Evolutionary conservation across 1,140 invertebrate genomes (phyloP).

Genomic region (Drosophila hydei): DNA sequence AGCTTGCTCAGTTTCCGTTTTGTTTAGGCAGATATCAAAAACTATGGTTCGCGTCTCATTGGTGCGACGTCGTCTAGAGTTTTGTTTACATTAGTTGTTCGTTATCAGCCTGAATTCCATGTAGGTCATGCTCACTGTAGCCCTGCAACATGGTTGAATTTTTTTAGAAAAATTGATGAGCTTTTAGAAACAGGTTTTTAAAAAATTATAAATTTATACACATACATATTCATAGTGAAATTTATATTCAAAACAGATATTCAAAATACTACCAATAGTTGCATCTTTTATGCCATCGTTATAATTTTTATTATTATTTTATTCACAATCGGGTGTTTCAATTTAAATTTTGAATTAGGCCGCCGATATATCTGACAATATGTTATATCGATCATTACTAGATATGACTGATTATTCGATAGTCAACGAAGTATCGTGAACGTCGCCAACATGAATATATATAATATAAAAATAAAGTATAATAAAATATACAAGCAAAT

Average conservation of each 20-base stretch:
- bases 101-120: conserved; percentile 39
- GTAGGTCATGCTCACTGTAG: conserved; percentile 40
- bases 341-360: neutral
- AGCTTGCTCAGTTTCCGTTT: conserved; percentile 58
- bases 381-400: too few species aligned
- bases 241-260: neutral
- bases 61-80: conserved; percentile 24
- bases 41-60: conserved; percentile 12
- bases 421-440: too few species aligned
- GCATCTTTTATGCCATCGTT: neutral
- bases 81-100: conserved; percentile 42
- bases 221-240: too few species aligned
- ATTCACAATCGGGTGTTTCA: neutral
- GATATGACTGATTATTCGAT: too few species aligned
- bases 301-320: neutral
- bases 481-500: neutral
- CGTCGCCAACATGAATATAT: too few species aligned
- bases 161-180: conserved; percentile 9
- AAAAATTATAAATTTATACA: conserved; percentile 5
- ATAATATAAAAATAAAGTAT: neutral
- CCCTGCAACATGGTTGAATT: conserved; percentile 9
- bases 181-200: conserved; percentile 28
- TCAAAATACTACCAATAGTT: neutral
- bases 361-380: neutral
- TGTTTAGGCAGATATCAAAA: conserved; percentile 51